These are phyloP conservation scores for Hemicordylus capensis DNA, from an alignment of 2,113 vertebrate genomes.

Conservation along the genomic window DNA sequence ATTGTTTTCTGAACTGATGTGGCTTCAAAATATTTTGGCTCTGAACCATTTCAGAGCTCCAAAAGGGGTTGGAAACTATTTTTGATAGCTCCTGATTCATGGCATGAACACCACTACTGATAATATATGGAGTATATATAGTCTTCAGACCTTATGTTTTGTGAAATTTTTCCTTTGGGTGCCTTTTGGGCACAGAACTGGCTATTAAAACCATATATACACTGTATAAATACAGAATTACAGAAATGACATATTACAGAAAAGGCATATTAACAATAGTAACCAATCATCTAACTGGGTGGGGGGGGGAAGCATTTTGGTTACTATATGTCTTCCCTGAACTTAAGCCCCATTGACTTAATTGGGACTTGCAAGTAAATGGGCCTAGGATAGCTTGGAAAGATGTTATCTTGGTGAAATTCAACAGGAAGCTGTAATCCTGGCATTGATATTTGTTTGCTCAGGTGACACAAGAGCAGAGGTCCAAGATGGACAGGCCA, in stretches of 20 bases:
- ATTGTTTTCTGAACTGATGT: not conserved
- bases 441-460: not conserved
- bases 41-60: constrained; percentile 3
- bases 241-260: not conserved
- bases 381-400: not conserved
- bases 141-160: not conserved
- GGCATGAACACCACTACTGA: too few relatives aligned
- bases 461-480: constrained; percentile 67
- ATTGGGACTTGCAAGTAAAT: not conserved
- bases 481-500: constrained; percentile 71
- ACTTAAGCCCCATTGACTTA: not conserved
- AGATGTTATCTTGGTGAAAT: not conserved
- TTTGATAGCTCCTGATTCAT: too few relatives aligned
- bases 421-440: not conserved
- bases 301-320: not conserved
- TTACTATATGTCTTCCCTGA: not conserved
- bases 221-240: too few relatives aligned
- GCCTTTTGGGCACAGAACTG: not conserved
- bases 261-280: too few relatives aligned
- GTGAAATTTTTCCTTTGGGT: not conserved
- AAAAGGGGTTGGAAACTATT: not conserved
- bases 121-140: not conserved
- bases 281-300: not conserved
- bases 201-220: not conserved
- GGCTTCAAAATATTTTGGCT: not conserved